These are phyloP conservation scores for Masticophis lateralis DNA, from an alignment of 2,797 vertebrate species.

Conservation along the genomic window DNA sequence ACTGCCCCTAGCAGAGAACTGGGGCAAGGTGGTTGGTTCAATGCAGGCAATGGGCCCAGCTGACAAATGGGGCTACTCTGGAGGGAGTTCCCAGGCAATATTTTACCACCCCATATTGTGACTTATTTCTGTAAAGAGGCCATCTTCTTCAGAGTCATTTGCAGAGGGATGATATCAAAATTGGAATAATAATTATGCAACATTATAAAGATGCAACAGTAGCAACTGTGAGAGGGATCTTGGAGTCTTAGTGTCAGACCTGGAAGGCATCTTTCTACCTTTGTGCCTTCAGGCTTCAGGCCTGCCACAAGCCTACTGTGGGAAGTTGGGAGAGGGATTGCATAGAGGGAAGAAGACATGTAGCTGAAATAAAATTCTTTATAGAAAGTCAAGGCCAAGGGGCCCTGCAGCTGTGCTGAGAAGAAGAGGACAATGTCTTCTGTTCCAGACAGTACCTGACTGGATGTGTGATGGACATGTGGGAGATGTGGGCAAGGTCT, in stretches of 20 bases:
- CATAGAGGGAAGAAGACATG: too few relatives aligned
- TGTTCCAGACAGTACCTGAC: too few relatives aligned
- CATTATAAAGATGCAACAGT: neutral
- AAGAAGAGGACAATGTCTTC: too few relatives aligned
- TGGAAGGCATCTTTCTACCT: too few relatives aligned
- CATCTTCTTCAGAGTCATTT: neutral
- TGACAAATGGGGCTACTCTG: neutral
- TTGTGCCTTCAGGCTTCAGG: too few relatives aligned
- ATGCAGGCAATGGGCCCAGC: neutral
- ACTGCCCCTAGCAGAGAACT: neutral
- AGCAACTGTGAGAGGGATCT: neutral
- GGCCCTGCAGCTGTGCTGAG: too few relatives aligned
- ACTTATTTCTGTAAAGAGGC: neutral
- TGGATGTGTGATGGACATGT: too few relatives aligned
- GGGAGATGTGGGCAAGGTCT: too few relatives aligned
- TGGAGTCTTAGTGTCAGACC: neutral
- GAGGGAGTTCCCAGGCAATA: neutral
- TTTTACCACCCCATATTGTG: neutral
- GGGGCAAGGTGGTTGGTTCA: accelerated
- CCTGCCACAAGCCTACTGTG: too few relatives aligned
- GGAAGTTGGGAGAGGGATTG: too few relatives aligned
- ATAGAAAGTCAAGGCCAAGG: too few relatives aligned
- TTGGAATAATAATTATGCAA: neutral
- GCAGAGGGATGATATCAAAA: neutral
- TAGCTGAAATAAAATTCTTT: too few relatives aligned